Base-by-base conservation (phyloP, 2,797 vertebrate genomes). In the Crypturellus tataupa region DNA sequence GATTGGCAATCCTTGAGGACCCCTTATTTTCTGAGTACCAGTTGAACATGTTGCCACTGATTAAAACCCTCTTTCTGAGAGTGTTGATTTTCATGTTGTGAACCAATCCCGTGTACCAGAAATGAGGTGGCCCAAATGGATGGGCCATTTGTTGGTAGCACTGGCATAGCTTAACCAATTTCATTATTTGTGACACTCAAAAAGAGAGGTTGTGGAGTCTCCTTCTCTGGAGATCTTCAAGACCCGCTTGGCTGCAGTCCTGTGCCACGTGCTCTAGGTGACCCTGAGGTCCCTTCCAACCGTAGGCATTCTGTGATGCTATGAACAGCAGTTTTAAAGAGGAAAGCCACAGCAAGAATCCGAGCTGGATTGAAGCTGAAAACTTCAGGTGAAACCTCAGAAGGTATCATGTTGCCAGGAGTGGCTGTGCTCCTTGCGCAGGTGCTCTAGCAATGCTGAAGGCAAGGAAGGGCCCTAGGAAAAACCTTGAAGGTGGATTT, bases 391-490 rank as follows among this genome's bases (percentile, higher is more conserved):
- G 51, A 86, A 91, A 44, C 56, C 53, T 5, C 87, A 93, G 85
- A 91, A 88, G 89, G 83, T 80, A 81, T 25, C 0, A 1, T 73
- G 89, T 37, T 49, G 87, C 44, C 80, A 39, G 78, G 81, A 89
- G 73, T 81, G 89, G 79, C 65, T 83, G 85, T 80, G 60, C 8
- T 46, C 19, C 59, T 84, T 68, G 37, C 75, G 53, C 59, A 68
- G 51, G 29, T 4, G 2, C 40, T 82, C 27, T 60, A 63, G 75
- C 64, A 31, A 78, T 13, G 19, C 60, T 37, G 68, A 84, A 49
- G 88, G 83, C 80, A 67, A 86, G 47, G 83, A 67, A 93, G 42
- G 69, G 60, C 90, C 85, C 77, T 46, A 80, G 83, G 94, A 90
- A 80, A 94, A 86, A 70, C 19, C 0, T 1, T 81, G 10, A 0